Percentiles rank a stretch among this genome's conserved stretches.
Conservation (phyloP, 1,140 invertebrate genomes). For the Mactra quadrangularis region DNA sequence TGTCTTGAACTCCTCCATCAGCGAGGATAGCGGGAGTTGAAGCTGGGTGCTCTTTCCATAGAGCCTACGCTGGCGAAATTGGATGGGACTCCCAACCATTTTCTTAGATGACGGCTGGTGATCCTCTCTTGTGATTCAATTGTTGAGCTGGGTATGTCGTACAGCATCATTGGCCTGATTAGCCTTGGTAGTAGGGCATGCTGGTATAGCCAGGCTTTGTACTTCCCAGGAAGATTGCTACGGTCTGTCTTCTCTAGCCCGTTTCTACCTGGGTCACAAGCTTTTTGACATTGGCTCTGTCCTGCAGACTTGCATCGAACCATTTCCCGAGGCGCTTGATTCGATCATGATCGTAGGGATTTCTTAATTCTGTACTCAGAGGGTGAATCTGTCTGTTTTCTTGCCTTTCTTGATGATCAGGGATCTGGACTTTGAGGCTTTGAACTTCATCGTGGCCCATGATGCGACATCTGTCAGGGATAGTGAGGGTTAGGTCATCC, state of each 20-base stretch:
- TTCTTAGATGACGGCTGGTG: conserved; percentile 10
- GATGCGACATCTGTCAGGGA: conserved; percentile 43
- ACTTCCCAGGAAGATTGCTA: conserved; percentile 32
- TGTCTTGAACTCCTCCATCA: conserved; percentile 19
- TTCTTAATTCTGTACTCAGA: conserved; percentile 30
- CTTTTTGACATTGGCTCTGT: conserved; percentile 13
- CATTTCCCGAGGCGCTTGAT: conserved; percentile 60
- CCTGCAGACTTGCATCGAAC: conserved; percentile 42
- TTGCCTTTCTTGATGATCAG: conserved; percentile 33
- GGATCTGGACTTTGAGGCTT: conserved; percentile 11
- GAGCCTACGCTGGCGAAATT: not conserved
- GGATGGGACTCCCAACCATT: not conserved
- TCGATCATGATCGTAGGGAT: conserved; percentile 1
- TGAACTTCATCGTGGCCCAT: conserved; percentile 32
- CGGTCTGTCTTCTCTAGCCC: conserved; percentile 13
- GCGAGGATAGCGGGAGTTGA: conserved; percentile 9
- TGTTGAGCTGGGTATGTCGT: conserved; percentile 22
- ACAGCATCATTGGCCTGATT: conserved; percentile 1
- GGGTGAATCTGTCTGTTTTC: conserved; percentile 14
- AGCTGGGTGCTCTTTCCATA: not conserved
- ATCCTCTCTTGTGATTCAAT: conserved; percentile 30
- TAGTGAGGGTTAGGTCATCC: conserved; percentile 26
- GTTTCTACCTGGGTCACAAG: not conserved
- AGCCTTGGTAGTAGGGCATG: conserved; percentile 16
- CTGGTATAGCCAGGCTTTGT: conserved; percentile 58